Percentiles rank a stretch among this genome's conserved stretches.
Evolutionary conservation across 2,113 vertebrate species (phyloP).

Genomic region (Sphyrna mokarran): DNA sequence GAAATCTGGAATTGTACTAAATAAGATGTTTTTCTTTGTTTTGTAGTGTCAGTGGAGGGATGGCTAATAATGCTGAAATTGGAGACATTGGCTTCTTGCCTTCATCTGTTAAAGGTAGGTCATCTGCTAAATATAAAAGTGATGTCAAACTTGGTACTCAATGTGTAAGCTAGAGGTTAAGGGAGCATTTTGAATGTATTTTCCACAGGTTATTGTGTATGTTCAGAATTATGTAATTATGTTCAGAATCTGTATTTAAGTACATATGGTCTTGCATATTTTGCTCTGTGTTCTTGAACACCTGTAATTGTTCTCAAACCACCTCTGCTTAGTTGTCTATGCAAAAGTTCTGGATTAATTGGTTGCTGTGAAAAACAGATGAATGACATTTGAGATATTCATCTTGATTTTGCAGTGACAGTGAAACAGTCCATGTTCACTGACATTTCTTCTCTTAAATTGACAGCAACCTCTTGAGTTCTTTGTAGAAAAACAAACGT

Average conservation of each 20-base stretch:
- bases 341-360: not conserved
- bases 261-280: not conserved
- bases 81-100: constrained; percentile 37
- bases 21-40: not conserved
- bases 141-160: not conserved
- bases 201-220: not conserved
- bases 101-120: constrained; percentile 17
- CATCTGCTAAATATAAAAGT: not conserved
- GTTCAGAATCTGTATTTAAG: not conserved
- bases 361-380: not conserved
- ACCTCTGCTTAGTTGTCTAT: not conserved
- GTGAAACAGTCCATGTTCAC: not conserved
- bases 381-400: not conserved
- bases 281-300: not conserved
- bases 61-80: constrained; percentile 34
- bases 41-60: constrained; percentile 35
- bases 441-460: not conserved
- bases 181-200: not conserved
- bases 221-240: not conserved
- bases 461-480: not conserved
- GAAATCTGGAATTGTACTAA: not conserved
- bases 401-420: not conserved
- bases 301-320: not conserved
- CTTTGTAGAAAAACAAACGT: not conserved
- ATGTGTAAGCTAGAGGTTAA: not conserved